Percentiles rank a stretch among this genome's conserved stretches.
These are phyloP conservation scores for Urocitellus parryii DNA, from an alignment of 2,113 vertebrate species.

Conservation along the genomic window DNA sequence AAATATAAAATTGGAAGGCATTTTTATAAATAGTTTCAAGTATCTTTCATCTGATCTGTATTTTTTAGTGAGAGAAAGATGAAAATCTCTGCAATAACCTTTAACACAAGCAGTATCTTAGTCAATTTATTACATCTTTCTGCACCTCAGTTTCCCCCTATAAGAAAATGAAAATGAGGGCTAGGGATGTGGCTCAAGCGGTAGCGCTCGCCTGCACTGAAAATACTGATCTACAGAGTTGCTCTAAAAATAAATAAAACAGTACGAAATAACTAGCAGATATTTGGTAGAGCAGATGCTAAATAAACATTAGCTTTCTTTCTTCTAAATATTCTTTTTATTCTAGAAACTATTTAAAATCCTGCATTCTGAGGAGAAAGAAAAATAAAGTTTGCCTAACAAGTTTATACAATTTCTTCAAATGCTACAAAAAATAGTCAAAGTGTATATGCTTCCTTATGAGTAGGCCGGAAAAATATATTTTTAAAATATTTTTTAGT, in stretches of 20 bases:
- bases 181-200: too few relatives aligned
- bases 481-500: too few relatives aligned
- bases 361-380: slow-evolving; percentile 12
- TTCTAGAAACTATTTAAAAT: slow-evolving; percentile 51
- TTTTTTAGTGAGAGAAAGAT: neutral
- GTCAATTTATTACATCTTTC: neutral
- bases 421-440: slow-evolving; percentile 23
- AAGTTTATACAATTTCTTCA: slow-evolving; percentile 28
- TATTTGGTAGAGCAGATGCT: neutral
- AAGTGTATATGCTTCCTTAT: neutral
- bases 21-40: neutral
- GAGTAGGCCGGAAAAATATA: too few relatives aligned
- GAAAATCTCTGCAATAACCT: neutral
- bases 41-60: neutral
- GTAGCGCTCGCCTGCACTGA: too few relatives aligned
- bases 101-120: neutral
- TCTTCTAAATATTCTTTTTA: slow-evolving; percentile 14
- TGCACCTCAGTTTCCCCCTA: neutral
- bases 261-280: neutral
- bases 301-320: slow-evolving; percentile 32
- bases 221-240: neutral
- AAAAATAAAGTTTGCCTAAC: neutral
- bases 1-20: neutral
- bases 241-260: neutral
- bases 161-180: neutral